These are phyloP conservation scores for Macroglossus sobrinus DNA, from an alignment of 2,113 vertebrate genomes.

Conservation along the genomic window DNA sequence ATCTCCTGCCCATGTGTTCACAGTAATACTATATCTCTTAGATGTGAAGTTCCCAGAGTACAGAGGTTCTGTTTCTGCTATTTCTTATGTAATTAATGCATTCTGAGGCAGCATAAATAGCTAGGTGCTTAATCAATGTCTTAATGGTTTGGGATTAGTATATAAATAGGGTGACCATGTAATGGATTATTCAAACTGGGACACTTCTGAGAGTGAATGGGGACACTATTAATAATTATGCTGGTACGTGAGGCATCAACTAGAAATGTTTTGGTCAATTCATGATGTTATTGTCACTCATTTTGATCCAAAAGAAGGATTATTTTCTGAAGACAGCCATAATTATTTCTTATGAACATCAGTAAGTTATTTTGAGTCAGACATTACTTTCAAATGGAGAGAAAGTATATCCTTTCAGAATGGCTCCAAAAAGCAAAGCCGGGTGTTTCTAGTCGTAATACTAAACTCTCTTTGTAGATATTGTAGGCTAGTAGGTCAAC, in stretches of 20 bases:
- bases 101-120: neutral
- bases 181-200: constrained; percentile 31
- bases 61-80: neutral
- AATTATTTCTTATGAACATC: neutral
- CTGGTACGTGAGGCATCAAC: neutral
- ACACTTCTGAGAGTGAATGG: neutral
- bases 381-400: neutral
- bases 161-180: constrained; percentile 1
- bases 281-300: neutral
- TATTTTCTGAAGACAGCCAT: neutral
- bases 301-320: neutral
- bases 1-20: neutral
- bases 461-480: neutral
- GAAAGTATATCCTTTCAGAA: neutral
- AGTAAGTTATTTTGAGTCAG: neutral
- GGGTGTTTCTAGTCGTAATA: neutral
- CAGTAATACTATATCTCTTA: neutral
- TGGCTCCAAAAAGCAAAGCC: neutral
- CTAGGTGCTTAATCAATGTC: constrained; percentile 31
- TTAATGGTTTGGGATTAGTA: neutral
- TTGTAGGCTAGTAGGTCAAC: neutral
- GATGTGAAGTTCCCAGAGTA: neutral
- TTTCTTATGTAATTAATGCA: constrained; percentile 33
- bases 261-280: neutral
- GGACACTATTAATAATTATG: constrained; percentile 19